Percentiles rank a stretch among this genome's conserved stretches.
phyloP scores from a whole-genome alignment of 2,797 vertebrate genomes.

The Perodicticus potto region DNA sequence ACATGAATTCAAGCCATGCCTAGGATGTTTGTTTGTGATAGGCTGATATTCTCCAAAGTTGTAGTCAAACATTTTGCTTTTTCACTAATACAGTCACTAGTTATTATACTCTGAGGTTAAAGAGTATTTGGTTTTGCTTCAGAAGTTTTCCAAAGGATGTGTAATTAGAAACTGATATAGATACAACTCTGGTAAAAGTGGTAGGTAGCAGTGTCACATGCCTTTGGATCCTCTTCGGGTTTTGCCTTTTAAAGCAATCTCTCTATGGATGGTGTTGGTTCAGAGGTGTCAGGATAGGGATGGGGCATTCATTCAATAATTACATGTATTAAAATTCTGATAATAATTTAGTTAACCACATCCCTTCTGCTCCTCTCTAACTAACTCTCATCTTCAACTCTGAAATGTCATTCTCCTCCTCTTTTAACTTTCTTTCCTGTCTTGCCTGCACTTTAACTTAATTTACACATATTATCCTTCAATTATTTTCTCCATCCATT shows the following conservation, averaged over 20 bases:
- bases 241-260: conserved; percentile 28
- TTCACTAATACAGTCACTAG: conserved; percentile 38
- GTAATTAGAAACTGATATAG: not conserved
- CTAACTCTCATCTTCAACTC: not conserved
- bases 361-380: not conserved
- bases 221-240: not conserved
- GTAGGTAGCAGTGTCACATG: not conserved
- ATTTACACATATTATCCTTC: not conserved
- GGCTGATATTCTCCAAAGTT: not conserved
- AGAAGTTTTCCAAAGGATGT: not conserved
- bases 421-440: not conserved
- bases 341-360: not conserved
- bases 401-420: not conserved
- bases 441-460: not conserved
- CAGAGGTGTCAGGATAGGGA: not conserved
- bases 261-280: not conserved
- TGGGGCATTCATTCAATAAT: not conserved
- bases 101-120: not conserved
- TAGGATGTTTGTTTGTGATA: not conserved
- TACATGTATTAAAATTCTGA: not conserved
- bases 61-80: conserved; percentile 15
- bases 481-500: not conserved
- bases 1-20: not conserved
- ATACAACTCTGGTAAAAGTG: not conserved
- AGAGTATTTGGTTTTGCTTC: not conserved